These are phyloP conservation scores for Hemiprocne comata DNA, from an alignment of 2,113 vertebrate species.

Conservation along the genomic window DNA sequence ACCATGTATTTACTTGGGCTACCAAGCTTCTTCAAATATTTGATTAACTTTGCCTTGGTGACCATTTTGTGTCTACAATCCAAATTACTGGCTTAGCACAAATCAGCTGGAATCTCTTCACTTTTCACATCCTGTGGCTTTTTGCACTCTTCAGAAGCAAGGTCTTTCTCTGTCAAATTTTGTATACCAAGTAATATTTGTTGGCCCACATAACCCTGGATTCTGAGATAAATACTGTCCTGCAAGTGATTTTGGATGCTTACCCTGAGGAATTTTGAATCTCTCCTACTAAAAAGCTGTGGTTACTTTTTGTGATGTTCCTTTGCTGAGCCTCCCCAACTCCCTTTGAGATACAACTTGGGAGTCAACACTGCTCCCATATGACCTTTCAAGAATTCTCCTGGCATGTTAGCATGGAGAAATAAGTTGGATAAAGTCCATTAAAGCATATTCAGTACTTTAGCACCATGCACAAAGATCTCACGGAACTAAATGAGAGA, in stretches of 20 bases:
- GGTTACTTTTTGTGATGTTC: not conserved
- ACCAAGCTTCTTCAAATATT: not conserved
- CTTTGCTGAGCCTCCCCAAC: not conserved
- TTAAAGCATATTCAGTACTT: not conserved
- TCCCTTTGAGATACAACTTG: not conserved
- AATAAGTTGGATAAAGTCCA: not conserved
- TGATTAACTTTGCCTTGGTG: not conserved
- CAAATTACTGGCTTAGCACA: not conserved
- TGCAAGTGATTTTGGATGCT: not conserved
- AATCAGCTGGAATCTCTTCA: not conserved
- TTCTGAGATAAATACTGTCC: not conserved
- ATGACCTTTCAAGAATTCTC: not conserved
- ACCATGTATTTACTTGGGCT: not conserved
- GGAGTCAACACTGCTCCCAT: not conserved
- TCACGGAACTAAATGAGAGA: not conserved
- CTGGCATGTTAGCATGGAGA: not conserved
- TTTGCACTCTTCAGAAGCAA: not conserved
- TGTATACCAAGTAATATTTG: not conserved
- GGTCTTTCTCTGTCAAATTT: not conserved
- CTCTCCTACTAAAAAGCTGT: not conserved
- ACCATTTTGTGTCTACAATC: not conserved
- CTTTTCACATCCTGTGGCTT: not conserved
- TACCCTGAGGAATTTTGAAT: not conserved
- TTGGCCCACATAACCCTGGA: not conserved
- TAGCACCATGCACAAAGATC: not conserved